Evolutionary conservation across 1,140 invertebrate species (phyloP), one percentile per base, ranked within the genome.

Genomic region (Caenorhabditis brenneri): DNA sequence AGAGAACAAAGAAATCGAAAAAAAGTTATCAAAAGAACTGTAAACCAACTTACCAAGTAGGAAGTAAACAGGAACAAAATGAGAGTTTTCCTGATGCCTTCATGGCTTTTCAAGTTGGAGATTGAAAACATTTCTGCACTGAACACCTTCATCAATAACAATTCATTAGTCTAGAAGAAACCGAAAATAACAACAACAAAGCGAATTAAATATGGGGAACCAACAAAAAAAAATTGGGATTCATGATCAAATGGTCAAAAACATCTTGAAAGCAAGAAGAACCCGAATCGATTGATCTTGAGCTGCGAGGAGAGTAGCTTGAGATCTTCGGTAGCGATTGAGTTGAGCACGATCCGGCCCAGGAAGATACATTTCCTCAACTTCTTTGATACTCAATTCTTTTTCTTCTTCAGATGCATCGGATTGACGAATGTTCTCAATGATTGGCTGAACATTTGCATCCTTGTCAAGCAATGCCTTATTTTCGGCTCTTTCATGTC

Each of bases 401-500:
- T 80, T 83, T 10, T 48, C 48, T 49, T 16, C 82, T 19, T 83
- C 69, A 39, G 79, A 69, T 10, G 49, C 31, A 12, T 78, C 65
- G 16, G 33, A 65, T 31, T 19, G 15, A 9, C 48, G 33, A 48
- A 79, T 83, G 16, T 58, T 65, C 1, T 79, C 82, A 31, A 83
- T 83, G 22, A 83, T 83, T 7, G 33, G 29, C n/a, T 79, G 48
- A 65, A 79, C 65, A 31, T 78, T 83, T 1, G 78, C 33, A 48
- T 79, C 65, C n/a, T 83, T 83, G 15, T 83, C 82, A 27, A 65
- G 39, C 7, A 83, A n/a, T 2, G 19, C 19, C n/a, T 79, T 78
- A 27, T 83, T 39, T 36, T 83, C 82, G 42, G 46, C 24, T 46
- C 49, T 22, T 79, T 83, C 82, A n/a, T 79, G 42, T 51, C 49